phyloP scores from a whole-genome alignment of 2,888 invertebrate genomes.

The Ectemnius lituratus region DNA sequence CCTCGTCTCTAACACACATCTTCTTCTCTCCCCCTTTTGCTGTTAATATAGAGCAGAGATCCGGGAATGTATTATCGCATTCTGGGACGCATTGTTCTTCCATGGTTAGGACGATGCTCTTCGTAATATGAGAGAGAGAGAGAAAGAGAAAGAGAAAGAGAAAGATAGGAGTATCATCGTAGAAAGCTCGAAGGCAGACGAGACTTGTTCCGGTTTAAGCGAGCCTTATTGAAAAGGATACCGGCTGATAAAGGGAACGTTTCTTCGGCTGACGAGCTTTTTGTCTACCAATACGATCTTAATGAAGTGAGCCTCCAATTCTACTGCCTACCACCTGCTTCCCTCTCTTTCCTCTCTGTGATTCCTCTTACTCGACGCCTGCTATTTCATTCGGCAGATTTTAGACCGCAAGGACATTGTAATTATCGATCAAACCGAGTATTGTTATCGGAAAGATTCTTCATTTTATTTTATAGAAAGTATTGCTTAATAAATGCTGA shows the following conservation, averaged over 20 bases:
- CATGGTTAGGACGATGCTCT: neutral
- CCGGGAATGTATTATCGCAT: no score
- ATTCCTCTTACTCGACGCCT: neutral
- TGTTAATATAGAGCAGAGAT: no score
- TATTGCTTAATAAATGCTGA: constrained; percentile 6
- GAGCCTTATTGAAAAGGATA: neutral
- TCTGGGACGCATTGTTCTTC: neutral
- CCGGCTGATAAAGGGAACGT: constrained; percentile 19
- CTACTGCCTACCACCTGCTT: constrained; percentile 19
- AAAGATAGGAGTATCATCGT: neutral
- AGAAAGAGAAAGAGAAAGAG: neutral
- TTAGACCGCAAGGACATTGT: constrained; percentile 15
- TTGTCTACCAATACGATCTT: constrained; percentile 61
- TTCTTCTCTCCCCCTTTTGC: constrained; percentile 11
- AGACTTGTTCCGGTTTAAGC: neutral
- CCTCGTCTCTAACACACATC: neutral
- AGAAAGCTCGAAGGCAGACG: constrained; percentile 28
- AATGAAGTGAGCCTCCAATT: constrained; percentile 35
- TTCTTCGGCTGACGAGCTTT: constrained; percentile 49
- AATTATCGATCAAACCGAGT: constrained; percentile 26
- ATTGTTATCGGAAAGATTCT: constrained; percentile 16
- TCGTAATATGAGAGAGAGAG: neutral
- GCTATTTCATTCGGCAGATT: no score
- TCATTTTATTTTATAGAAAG: no score
- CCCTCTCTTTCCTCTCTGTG: constrained; percentile 22